phyloP scores from a whole-genome alignment of 2,113 vertebrate genomes.

The Oreotrochilus melanogaster region DNA sequence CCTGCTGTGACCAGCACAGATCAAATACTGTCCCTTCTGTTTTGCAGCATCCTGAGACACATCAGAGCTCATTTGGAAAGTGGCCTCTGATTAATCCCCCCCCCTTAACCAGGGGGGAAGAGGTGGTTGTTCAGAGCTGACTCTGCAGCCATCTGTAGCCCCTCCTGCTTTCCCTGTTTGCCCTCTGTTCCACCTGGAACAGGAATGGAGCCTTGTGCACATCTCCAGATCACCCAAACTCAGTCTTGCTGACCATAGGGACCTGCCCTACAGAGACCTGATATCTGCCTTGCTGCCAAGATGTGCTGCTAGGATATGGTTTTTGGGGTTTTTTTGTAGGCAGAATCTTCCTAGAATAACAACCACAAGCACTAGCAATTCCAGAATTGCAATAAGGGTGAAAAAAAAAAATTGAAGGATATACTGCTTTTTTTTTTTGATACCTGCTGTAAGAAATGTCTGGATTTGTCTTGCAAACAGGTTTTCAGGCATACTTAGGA shows the following conservation, averaged over 20 bases:
- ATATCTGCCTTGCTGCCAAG: not conserved
- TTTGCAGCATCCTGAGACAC: not conserved
- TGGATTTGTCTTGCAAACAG: not conserved
- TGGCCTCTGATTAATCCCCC: not conserved
- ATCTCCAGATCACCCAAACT: not conserved
- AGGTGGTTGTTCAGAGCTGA: not conserved
- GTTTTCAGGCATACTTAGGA: constrained; percentile 1
- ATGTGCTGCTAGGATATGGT: not conserved
- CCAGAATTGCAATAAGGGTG: not conserved
- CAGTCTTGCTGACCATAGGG: not conserved
- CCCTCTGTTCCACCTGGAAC: not conserved
- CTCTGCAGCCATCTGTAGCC: not conserved
- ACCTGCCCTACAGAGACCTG: not conserved
- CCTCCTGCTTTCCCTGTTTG: not conserved
- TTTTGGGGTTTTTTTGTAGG: not conserved
- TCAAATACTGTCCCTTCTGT: not conserved
- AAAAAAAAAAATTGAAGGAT: not conserved
- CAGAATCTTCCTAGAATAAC: not conserved
- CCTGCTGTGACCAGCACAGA: not conserved
- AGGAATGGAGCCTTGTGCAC: not conserved
- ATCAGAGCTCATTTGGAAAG: not conserved
- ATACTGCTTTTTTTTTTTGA: not conserved
- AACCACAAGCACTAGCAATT: not conserved
- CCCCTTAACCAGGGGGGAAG: not conserved
- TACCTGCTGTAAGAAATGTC: not conserved